Evolutionary conservation across 2,888 invertebrate genomes (phyloP), one percentile per base, ranked within the genome.

Genomic region (Thumatha senex): DNA sequence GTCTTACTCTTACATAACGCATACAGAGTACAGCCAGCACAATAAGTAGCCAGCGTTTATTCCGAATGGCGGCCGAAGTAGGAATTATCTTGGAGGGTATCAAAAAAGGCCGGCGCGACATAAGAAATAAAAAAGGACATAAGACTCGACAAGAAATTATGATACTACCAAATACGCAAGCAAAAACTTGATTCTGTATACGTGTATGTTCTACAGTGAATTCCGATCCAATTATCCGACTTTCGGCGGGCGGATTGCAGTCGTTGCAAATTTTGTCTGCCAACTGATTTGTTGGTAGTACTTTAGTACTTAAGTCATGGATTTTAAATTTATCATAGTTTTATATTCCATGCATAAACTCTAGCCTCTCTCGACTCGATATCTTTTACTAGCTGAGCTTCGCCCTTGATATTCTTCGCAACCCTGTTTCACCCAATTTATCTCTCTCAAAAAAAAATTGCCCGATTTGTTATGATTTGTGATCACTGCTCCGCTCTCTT

Each of bases 121-220:
- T 61, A 66, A 65, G 64, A 57, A 63, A 64, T 66, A 72, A 76
- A 80, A 82, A 80, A 82, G 67, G 64, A 69, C 64, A 75, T 66
- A 73, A 65, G 68, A 64, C 66, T 62, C 76, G 76, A 82, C 84
- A 89, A 88, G 87, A 89, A 89, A 81, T 88, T 86, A 89, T 88
- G 88, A 88, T 88, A 84, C 86, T 79, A 83, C 89, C 86, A 84
- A 88, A 88, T 88, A 85, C 81, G 86, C 78, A 72, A 55, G 64
- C 74, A 89, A 88, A 88, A 87, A 84, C 76, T 76, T 75, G 76
- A 74, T 72, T 67, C 70, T 70, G 68, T 75, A 72, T 71, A 74
- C 63, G 58, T 70, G 73, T 70, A 58, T 70, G 69, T 72, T 66
- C 70, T 74, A 72, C 76, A 67, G 67, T 51, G 72, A 61, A 76